These are phyloP conservation scores for Bovichtus variegatus DNA, from an alignment of 2,797 vertebrate genomes.

Conservation along the genomic window DNA sequence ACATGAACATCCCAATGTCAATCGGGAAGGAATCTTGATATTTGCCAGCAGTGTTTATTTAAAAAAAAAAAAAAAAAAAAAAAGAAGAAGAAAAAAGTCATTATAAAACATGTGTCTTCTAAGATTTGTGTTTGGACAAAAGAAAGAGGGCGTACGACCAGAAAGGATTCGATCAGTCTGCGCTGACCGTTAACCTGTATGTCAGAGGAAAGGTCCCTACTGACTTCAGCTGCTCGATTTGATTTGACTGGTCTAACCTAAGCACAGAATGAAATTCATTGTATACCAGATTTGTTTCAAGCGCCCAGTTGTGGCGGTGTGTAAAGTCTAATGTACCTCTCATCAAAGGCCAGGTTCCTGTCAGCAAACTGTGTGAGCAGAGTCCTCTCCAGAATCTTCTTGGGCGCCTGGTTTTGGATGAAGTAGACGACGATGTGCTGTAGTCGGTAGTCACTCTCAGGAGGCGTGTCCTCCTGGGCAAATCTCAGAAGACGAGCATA, in stretches of 20 bases:
- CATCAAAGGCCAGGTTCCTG: slow-evolving; percentile 96
- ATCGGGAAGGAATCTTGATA: slow-evolving; percentile 5
- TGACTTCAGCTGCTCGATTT: slow-evolving; percentile 68
- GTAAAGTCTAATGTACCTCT: slow-evolving; percentile 85
- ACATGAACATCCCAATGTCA: slow-evolving; percentile 15
- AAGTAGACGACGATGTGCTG: slow-evolving; percentile 96
- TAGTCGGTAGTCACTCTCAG: slow-evolving; percentile 93
- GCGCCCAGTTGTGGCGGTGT: background rate
- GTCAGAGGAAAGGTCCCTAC: slow-evolving; percentile 41
- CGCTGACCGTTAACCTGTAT: background rate
- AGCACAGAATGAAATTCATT: background rate
- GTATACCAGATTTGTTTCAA: background rate
- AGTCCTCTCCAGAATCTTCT: slow-evolving; percentile 97
- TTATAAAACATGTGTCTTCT: slow-evolving; percentile 13
- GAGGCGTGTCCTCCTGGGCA: slow-evolving; percentile 94
- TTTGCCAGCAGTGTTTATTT: background rate
- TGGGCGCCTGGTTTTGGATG: slow-evolving; percentile 96
- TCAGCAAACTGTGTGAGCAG: slow-evolving; percentile 96
- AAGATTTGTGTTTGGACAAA: slow-evolving; percentile 25
- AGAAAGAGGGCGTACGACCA: background rate
- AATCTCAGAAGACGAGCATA: slow-evolving; percentile 93
- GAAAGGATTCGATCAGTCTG: slow-evolving; percentile 14
- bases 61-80: no score
- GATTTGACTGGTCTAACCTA: background rate
- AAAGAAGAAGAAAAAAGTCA: no score